phyloP scores from a whole-genome alignment of 2,888 invertebrate species.

The Sinhomidia bicolor region DNA sequence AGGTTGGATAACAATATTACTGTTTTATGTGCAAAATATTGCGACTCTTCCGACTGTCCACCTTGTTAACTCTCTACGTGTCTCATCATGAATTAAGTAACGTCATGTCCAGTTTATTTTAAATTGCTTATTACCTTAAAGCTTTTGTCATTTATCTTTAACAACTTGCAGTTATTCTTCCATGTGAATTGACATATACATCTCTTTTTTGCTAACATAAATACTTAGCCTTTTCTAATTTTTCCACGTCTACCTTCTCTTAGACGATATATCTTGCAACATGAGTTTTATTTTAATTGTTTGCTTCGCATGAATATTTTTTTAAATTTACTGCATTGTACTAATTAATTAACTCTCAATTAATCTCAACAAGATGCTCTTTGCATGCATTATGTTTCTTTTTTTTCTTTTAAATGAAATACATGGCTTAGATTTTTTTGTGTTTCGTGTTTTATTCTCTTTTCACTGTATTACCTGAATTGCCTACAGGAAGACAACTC shows the following conservation, averaged over 20 bases:
- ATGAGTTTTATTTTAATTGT: neutral
- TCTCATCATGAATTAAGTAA: neutral
- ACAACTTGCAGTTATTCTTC: neutral
- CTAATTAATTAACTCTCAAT: neutral
- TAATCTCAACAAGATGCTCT: neutral
- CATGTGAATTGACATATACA: neutral
- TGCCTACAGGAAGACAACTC: constrained; percentile 63
- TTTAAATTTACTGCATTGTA: neutral
- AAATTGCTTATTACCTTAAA: neutral
- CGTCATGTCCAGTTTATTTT: neutral
- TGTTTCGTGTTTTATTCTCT: constrained; percentile 54
- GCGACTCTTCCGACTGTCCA: neutral
- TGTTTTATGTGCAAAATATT: neutral
- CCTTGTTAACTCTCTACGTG: neutral
- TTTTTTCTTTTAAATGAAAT: constrained; percentile 11
- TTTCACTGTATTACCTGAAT: constrained; percentile 46
- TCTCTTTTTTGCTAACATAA: neutral
- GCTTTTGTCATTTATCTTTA: constrained; percentile 7
- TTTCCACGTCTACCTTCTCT: neutral
- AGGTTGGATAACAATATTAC: neutral
- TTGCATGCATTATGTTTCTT: constrained; percentile 41
- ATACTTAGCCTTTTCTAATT: neutral
- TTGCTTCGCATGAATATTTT: constrained; percentile 11
- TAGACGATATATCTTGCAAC: neutral
- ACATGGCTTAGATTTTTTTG: constrained; percentile 11